Conservation (phyloP, 2,888 invertebrate genomes). For the Ectobius pallidus region DNA sequence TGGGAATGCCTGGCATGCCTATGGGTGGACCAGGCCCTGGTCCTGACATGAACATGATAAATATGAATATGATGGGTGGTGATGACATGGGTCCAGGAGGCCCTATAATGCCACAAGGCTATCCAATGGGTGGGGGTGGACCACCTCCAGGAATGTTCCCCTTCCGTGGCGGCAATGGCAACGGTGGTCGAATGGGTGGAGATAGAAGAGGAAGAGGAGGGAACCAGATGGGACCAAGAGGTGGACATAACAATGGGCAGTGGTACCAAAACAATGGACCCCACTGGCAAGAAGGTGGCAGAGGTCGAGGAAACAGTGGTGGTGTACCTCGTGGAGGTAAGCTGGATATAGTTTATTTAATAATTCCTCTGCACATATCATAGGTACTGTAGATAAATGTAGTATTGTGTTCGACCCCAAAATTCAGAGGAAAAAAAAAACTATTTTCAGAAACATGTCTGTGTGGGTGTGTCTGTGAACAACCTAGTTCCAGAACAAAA, state of each 20-base stretch:
- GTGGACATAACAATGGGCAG: conserved; percentile 1
- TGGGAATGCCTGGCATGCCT: background rate
- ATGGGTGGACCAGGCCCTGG: conserved; percentile 4
- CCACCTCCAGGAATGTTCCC: conserved; percentile 50
- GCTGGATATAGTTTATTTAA: background rate
- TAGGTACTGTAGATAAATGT: too few relatives aligned
- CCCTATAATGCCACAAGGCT: conserved; percentile 31
- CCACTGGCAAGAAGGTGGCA: conserved; percentile 56
- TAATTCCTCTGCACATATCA: too few relatives aligned
- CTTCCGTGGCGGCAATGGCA: conserved; percentile 43
- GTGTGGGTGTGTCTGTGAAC: too few relatives aligned
- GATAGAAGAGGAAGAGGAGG: conserved; percentile 8
- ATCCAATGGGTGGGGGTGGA: conserved; percentile 49
- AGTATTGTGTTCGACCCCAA: too few relatives aligned
- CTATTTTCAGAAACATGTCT: too few relatives aligned
- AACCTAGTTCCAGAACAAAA: too few relatives aligned
- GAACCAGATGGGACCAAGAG: conserved; percentile 17
- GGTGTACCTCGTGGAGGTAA: conserved; percentile 55
- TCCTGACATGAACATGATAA: conserved; percentile 44
- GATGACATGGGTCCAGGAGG: conserved; percentile 46
- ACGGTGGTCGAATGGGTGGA: conserved; percentile 31
- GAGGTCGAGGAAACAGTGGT: conserved; percentile 50
- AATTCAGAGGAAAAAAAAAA: too few relatives aligned
- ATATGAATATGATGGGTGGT: conserved; percentile 55
- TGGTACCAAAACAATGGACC: conserved; percentile 44